Evolutionary conservation across 1,140 invertebrate species (phyloP), one percentile per base, ranked within the genome.

Genomic region (Musca vetustissima): DNA sequence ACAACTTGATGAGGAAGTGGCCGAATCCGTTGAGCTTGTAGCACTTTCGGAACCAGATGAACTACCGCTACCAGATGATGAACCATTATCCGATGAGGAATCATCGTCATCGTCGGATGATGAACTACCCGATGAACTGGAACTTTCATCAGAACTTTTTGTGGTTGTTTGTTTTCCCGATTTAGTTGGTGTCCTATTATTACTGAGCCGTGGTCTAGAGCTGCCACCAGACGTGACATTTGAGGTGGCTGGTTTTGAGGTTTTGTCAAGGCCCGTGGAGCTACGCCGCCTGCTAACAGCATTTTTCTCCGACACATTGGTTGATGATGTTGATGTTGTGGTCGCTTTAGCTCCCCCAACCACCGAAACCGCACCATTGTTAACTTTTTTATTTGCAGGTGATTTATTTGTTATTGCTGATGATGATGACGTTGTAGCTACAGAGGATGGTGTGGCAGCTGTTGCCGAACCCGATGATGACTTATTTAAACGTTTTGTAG

Each of bases 51-150:
- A 74, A 36, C 72, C 78, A 65, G 70, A 68, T 22, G 48, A 48
- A 57, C 71, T 59, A 48, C 64, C 66, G 13, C 57, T 64, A 19
- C 47, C 67, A 15, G 67, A 61, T 52, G 64, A 61, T 13, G 67
- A 64, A 24, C 67, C 66, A 49, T 68, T 64, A 28, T 65, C 64
- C 21, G 65, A 64, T n/a, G 66, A 66, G 22, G 66, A 67, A 9
- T 73, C 72, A 11, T 73, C 72, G 68, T 88, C 86, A 68, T 88
- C 87, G 68, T 88, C 88, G 75, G 85, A 87, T 55, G 69, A 65
- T 17, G 87, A 88, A 75, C 85, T 88, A 52, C 87, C 86, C 24
- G 85, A 75, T 72, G 85, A 80, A 65, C 66, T 64, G 13, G 53
- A 61, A 61, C 69, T 70, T 1, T 50, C 69, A 61, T 66, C 64